phyloP scores from a whole-genome alignment of 1,140 invertebrate species.

The Phenacoccus solenopsis region DNA sequence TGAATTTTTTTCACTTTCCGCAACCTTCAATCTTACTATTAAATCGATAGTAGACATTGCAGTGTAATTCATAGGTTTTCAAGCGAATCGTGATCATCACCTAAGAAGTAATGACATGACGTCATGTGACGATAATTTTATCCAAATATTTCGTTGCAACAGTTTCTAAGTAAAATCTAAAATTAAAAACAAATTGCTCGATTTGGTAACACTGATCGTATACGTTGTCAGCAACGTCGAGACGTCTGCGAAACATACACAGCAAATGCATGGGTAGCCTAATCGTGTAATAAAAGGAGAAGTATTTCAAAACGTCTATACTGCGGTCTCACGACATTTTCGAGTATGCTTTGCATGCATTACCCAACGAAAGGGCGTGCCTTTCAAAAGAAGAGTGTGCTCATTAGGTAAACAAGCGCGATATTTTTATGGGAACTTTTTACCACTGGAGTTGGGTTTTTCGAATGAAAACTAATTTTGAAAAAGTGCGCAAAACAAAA shows the following conservation, averaged over 20 bases:
- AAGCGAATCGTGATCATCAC: too few species aligned
- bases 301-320: not conserved
- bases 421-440: not conserved
- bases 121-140: too few species aligned
- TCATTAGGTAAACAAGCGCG: not conserved
- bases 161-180: too few species aligned
- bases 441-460: not conserved
- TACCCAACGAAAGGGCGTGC: not conserved
- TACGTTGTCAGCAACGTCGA: not conserved
- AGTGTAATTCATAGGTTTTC: too few species aligned
- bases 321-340: not conserved
- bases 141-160: too few species aligned
- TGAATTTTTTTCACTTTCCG: too few species aligned
- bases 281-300: not conserved
- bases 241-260: not conserved
- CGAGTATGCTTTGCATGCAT: not conserved
- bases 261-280: not conserved
- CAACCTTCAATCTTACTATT: too few species aligned
- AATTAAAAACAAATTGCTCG: too few species aligned
- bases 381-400: not conserved
- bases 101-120: too few species aligned
- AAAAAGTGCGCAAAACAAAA: too few species aligned
- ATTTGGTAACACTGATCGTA: not conserved
- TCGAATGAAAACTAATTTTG: too few species aligned
- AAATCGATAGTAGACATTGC: too few species aligned